These are phyloP conservation scores for Anabas testudineus DNA, from an alignment of 2,797 vertebrate genomes.

Conservation along the genomic window DNA sequence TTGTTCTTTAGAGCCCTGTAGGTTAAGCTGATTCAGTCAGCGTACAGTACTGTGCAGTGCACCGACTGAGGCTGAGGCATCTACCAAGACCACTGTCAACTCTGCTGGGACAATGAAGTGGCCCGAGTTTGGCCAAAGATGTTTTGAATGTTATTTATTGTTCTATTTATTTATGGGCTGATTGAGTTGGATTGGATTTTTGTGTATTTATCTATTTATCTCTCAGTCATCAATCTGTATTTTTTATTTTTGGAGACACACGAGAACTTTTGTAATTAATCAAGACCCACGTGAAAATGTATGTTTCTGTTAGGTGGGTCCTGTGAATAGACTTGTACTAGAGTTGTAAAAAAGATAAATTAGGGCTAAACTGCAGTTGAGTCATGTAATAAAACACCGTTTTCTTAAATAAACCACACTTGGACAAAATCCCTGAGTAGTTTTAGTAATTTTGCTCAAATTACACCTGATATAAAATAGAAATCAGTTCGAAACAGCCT, in stretches of 20 bases:
- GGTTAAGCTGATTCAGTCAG: constrained; percentile 44
- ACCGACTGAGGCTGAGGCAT: constrained; percentile 46
- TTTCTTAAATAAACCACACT: constrained; percentile 87
- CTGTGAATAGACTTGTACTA: constrained; percentile 87
- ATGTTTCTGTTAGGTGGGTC: constrained; percentile 78
- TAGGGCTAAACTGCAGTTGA: constrained; percentile 87
- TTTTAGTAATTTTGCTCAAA: constrained; percentile 12
- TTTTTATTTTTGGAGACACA: constrained; percentile 83
- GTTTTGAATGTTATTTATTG: constrained; percentile 87
- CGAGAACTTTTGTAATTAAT: constrained; percentile 85
- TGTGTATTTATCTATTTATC: constrained; percentile 88
- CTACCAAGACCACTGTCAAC: constrained; percentile 41
- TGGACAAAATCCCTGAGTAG: constrained; percentile 56
- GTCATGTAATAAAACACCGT: constrained; percentile 87
- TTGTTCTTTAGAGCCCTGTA: constrained; percentile 47
- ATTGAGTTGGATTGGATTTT: constrained; percentile 66
- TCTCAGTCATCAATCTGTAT: constrained; percentile 77
- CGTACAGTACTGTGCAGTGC: constrained; percentile 40
- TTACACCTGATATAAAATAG: not conserved
- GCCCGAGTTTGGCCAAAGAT: constrained; percentile 84
- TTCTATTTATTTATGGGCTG: constrained; percentile 85
- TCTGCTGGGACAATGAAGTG: constrained; percentile 63
- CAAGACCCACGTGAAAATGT: constrained; percentile 78
- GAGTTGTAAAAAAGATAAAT: constrained; percentile 79
- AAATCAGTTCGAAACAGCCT: no score